Evolutionary conservation across 1,140 invertebrate genomes (phyloP), one percentile per base, ranked within the genome.

Genomic region (Babylonia areolata): DNA sequence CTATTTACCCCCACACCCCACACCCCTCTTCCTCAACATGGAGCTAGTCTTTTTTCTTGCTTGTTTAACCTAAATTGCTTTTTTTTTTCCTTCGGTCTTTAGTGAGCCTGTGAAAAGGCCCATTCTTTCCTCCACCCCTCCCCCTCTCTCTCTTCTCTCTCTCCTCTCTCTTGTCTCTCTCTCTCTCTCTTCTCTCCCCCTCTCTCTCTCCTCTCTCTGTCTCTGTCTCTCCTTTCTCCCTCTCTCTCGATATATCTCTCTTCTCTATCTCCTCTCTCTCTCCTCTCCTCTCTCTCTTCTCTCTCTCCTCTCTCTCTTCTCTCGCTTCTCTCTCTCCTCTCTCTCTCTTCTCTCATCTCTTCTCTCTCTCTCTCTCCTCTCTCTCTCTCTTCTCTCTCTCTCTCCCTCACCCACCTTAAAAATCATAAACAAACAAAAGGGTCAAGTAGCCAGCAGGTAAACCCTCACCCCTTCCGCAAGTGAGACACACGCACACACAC

Each of bases 91-190:
- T n/a, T n/a, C n/a, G n/a, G n/a, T n/a, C n/a, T n/a, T n/a, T n/a
- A n/a, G n/a, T n/a, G n/a, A n/a, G n/a, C n/a, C n/a, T n/a, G n/a
- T n/a, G n/a, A n/a, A n/a, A n/a, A n/a, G n/a, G n/a, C n/a, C n/a
- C n/a, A n/a, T n/a, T n/a, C n/a, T n/a, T n/a, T n/a, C n/a, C n/a
- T n/a, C n/a, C n/a, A n/a, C n/a, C n/a, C 9, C 28, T 78, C 39
- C 12, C 33, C 37, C 77, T 78, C 69, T 71, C 69, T 71, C 69
- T 71, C 69, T n/a, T 71, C 69, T 71, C 69, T 71, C 69, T 51
- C 46, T 69, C n/a, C 28, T n/a, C 5, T n/a, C 28, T n/a, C 12
- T 20, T 54, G 12, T 20, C 23, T 23, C 31, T 81, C 28, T 23
- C 23, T 51, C 78, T 51, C 35, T 37, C 73, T 77, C 73, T 77